Percentiles rank a stretch among this genome's conserved stretches.
Evolutionary conservation across 2,888 invertebrate species (phyloP).

Genomic region (Amiota communis): DNA sequence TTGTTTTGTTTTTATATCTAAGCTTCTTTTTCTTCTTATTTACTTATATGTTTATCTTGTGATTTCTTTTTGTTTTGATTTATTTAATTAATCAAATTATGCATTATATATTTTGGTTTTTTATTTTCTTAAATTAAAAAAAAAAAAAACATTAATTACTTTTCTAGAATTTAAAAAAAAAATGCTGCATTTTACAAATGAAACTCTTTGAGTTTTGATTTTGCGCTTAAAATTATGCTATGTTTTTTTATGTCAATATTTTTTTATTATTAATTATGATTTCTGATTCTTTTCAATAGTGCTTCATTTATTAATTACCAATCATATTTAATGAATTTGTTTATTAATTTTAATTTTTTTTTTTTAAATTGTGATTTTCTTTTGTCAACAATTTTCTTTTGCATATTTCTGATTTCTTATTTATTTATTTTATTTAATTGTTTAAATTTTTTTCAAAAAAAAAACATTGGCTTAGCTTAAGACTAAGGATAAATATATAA

Average conservation of each 20-base stretch:
- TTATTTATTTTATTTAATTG: too few species aligned
- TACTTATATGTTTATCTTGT: slow-evolving; percentile 34
- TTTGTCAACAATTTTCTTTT: background rate
- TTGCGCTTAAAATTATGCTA: slow-evolving; percentile 36
- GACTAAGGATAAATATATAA: too few species aligned
- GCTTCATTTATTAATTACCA: slow-evolving; percentile 36
- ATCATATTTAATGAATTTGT: too few species aligned
- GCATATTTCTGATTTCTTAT: too few species aligned
- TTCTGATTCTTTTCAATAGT: too few species aligned
- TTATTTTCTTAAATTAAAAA: slow-evolving; percentile 35
- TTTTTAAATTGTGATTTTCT: slow-evolving; percentile 34
- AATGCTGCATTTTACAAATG: slow-evolving; percentile 65
- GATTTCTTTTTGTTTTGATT: slow-evolving; percentile 29
- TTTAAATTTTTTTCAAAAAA: too few species aligned
- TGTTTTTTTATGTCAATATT: slow-evolving; percentile 15
- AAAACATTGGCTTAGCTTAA: too few species aligned
- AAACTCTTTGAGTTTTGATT: slow-evolving; percentile 64
- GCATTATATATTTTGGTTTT: slow-evolving; percentile 33
- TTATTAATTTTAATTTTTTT: slow-evolving; percentile 34
- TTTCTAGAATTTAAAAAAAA: slow-evolving; percentile 23
- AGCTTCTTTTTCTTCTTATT: slow-evolving; percentile 20
- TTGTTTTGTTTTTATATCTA: slow-evolving; percentile 29
- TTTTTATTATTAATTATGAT: too few species aligned
- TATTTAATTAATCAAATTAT: slow-evolving; percentile 40
- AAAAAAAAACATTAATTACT: slow-evolving; percentile 1